Conservation (phyloP, 2,888 invertebrate species). For the Acanthosepion esculentum region DNA sequence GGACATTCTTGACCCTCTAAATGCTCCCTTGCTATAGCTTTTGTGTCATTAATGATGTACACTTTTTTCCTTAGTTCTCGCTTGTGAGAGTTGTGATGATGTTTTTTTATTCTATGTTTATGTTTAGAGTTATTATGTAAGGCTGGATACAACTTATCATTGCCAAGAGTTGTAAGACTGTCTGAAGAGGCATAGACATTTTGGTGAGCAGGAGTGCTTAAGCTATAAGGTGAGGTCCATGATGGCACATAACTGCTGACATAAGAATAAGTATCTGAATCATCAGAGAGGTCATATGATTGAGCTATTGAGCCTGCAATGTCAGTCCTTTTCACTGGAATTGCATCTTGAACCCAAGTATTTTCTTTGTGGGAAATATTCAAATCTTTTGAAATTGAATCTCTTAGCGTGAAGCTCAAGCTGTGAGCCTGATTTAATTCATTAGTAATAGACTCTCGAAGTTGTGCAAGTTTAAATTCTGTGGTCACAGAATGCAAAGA, state of each 20-base stretch:
- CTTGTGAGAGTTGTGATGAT: conserved; percentile 43
- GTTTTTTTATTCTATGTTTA: conserved; percentile 13
- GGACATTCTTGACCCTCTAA: neutral
- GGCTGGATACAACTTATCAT: conserved; percentile 54
- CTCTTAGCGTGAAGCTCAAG: conserved; percentile 56
- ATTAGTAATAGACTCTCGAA: conserved; percentile 54
- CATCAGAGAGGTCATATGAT: conserved; percentile 65
- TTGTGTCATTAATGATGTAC: conserved; percentile 50
- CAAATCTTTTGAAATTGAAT: conserved; percentile 57
- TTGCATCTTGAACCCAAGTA: conserved; percentile 34
- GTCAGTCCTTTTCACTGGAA: conserved; percentile 55
- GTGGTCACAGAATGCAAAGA: conserved; percentile 49
- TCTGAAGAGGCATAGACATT: conserved; percentile 50
- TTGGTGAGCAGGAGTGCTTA: conserved; percentile 16
- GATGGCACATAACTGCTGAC: conserved; percentile 62
- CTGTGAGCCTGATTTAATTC: conserved; percentile 57
- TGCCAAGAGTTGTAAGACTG: conserved; percentile 53
- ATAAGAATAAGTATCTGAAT: conserved; percentile 61
- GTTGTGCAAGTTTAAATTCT: conserved; percentile 48
- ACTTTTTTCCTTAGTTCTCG: conserved; percentile 51
- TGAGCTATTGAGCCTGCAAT: conserved; percentile 65
- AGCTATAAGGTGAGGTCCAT: conserved; percentile 50
- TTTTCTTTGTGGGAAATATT: conserved; percentile 52
- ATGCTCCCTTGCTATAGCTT: neutral
- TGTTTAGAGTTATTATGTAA: neutral